Conservation (phyloP, 1,140 invertebrate genomes). For the Bactericera cockerelli region DNA sequence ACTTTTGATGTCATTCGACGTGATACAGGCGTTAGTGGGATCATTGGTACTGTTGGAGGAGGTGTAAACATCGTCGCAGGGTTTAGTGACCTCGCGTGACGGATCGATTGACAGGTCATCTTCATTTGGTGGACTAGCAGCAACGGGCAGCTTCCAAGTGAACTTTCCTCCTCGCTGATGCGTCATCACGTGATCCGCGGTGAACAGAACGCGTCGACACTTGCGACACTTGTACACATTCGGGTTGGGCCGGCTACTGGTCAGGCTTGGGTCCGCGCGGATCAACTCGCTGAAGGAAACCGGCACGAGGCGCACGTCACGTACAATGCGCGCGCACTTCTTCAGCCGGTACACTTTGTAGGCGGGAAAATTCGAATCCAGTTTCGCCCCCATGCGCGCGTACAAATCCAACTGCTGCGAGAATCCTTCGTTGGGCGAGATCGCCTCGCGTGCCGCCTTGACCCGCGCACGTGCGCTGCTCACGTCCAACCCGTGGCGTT, state of each 20-base stretch:
- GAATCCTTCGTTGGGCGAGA: constrained; percentile 57
- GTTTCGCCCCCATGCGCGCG: constrained; percentile 51
- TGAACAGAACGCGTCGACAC: constrained; percentile 35
- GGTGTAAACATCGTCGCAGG: neutral
- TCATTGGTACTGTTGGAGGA: neutral
- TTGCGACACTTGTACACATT: constrained; percentile 63
- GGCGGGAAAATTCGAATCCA: constrained; percentile 51
- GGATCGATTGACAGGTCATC: neutral
- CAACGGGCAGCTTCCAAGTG: neutral
- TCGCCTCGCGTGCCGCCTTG: constrained; percentile 43
- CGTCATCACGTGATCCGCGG: neutral
- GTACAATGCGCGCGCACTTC: neutral
- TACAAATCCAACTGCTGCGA: constrained; percentile 57
- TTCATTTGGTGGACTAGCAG: neutral
- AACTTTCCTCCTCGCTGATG: neutral
- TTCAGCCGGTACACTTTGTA: constrained; percentile 35
- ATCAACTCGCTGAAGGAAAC: constrained; percentile 39
- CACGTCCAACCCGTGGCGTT: constrained; percentile 54
- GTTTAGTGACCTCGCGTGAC: neutral
- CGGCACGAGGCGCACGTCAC: neutral
- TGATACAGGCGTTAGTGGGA: constrained; percentile 9
- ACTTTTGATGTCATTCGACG: constrained; percentile 49
- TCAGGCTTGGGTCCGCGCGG: constrained; percentile 61
- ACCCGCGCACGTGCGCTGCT: constrained; percentile 50
- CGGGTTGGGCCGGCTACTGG: constrained; percentile 56